Percentiles rank a stretch among this genome's conserved stretches.
Evolutionary conservation across 2,113 vertebrate genomes (phyloP).

Genomic region (Atractosteus spatula): DNA sequence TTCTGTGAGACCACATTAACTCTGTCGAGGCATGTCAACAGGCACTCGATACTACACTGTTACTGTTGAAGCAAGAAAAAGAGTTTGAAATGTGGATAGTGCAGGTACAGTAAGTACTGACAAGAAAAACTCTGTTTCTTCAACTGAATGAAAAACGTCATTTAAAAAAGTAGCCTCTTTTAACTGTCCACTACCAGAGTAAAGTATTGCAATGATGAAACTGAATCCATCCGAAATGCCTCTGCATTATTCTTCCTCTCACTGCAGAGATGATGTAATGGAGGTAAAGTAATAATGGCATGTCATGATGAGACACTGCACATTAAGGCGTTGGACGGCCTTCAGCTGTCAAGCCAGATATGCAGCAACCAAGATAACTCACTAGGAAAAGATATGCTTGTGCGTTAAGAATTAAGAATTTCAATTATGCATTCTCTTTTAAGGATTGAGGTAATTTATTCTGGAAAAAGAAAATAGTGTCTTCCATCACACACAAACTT

Average conservation of each 20-base stretch:
- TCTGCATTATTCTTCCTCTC: not conserved
- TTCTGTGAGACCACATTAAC: too few relatives aligned
- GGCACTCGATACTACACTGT: too few relatives aligned
- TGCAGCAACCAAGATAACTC: not conserved
- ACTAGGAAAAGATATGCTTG: not conserved
- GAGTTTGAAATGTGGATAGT: too few relatives aligned
- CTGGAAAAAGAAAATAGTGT: too few relatives aligned
- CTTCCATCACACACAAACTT: too few relatives aligned
- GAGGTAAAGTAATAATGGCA: not conserved
- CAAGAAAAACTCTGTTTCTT: too few relatives aligned
- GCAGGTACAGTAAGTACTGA: too few relatives aligned
- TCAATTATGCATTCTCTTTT: not conserved
- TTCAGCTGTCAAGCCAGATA: conserved; percentile 1
- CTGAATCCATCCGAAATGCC: not conserved
- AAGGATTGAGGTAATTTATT: not conserved
- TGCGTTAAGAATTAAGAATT: not conserved
- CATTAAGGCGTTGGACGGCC: not conserved
- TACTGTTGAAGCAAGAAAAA: too few relatives aligned
- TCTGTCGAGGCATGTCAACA: too few relatives aligned
- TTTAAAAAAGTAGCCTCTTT: too few relatives aligned
- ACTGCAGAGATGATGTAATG: not conserved
- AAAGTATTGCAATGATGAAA: not conserved
- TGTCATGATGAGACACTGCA: not conserved
- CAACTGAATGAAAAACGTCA: too few relatives aligned
- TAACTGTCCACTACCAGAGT: too few relatives aligned